Conservation (phyloP, 2,797 vertebrate species). For the Kryptolebias ocellatus region DNA sequence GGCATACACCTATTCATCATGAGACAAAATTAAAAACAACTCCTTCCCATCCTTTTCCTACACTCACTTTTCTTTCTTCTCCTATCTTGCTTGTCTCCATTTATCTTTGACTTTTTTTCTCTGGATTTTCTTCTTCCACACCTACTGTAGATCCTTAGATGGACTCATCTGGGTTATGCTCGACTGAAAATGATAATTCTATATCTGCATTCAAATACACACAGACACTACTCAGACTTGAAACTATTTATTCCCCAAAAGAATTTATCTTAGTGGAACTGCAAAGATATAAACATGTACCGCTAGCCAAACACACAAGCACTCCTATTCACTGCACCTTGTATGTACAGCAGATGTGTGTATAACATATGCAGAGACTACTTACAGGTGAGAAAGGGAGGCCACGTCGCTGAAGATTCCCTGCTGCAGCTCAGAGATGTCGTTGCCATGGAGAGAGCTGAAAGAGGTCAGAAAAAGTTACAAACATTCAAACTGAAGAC, state of each 20-base stretch:
- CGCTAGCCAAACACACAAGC: too few relatives aligned
- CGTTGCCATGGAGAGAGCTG: slow-evolving; percentile 94
- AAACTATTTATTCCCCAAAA: slow-evolving; percentile 27
- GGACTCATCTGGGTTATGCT: slow-evolving; percentile 29
- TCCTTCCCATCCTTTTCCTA: too few relatives aligned
- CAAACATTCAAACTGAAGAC: slow-evolving; percentile 6
- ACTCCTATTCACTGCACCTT: neutral
- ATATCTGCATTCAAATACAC: slow-evolving; percentile 4
- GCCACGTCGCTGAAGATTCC: slow-evolving; percentile 90
- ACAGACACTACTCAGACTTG: slow-evolving; percentile 24
- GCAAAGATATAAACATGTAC: too few relatives aligned
- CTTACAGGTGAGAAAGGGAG: slow-evolving; percentile 93
- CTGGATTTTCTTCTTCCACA: neutral
- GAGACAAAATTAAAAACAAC: too few relatives aligned
- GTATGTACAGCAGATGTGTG: slow-evolving; percentile 8
- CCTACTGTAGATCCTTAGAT: slow-evolving; percentile 13
- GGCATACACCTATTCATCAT: too few relatives aligned
- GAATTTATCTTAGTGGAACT: too few relatives aligned
- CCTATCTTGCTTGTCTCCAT: neutral
- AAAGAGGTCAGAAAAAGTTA: slow-evolving; percentile 32
- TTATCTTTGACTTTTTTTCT: neutral
- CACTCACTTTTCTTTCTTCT: neutral
- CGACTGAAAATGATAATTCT: slow-evolving; percentile 34
- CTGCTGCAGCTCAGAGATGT: slow-evolving; percentile 88
- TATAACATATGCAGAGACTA: slow-evolving; percentile 8